These are phyloP conservation scores for Hyposmocoma kahamanoa DNA, from an alignment of 1,140 invertebrate genomes.

Conservation along the genomic window DNA sequence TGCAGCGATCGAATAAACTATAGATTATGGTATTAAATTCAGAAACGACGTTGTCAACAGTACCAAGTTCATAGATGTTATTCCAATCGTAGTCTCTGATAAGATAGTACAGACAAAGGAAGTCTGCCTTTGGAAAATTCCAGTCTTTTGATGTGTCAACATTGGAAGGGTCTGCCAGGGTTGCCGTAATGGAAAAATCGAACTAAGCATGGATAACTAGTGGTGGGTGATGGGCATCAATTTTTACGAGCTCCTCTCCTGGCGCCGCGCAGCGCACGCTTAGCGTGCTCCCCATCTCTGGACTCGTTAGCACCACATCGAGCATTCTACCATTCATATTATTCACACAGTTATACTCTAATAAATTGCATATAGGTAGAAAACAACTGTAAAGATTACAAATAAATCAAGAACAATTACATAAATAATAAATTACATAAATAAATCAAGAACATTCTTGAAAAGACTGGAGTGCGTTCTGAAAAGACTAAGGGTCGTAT, in stretches of 20 bases:
- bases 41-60: not conserved
- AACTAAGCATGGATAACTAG: not conserved
- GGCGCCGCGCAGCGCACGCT: not conserved
- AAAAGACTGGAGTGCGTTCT: too few relatives aligned
- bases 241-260: not conserved
- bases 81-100: not conserved
- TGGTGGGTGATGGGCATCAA: slow-evolving; percentile 6
- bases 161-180: slow-evolving; percentile 4
- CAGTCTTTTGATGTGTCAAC: not conserved
- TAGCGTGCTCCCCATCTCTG: not conserved
- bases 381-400: too few relatives aligned
- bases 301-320: slow-evolving; percentile 6
- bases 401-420: too few relatives aligned
- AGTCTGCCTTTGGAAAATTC: slow-evolving; percentile 1
- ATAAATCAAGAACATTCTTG: too few relatives aligned
- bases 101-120: not conserved
- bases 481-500: too few relatives aligned
- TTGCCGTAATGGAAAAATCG: not conserved
- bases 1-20: not conserved
- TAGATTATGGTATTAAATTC: not conserved
- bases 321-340: slow-evolving; percentile 9
- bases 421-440: too few relatives aligned
- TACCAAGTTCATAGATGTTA: not conserved
- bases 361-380: too few relatives aligned
- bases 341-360: slow-evolving; percentile 7